Evolutionary conservation across 2,113 vertebrate species (phyloP).

Genomic region (Sturnira hondurensis): DNA sequence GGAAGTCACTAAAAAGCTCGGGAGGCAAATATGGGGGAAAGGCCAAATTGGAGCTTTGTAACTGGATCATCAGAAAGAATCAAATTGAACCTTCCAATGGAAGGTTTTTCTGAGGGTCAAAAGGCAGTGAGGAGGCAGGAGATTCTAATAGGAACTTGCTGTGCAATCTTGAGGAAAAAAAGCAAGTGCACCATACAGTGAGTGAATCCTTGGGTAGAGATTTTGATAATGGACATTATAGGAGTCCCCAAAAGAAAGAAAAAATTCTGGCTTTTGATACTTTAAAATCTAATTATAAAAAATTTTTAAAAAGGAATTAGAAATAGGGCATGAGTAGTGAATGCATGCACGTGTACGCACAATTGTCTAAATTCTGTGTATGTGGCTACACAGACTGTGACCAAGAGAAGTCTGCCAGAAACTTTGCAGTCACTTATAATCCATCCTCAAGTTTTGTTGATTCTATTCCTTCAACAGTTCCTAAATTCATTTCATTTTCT

Average conservation of each 20-base stretch:
- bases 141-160: not conserved
- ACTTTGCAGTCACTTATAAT: not conserved
- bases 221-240: not conserved
- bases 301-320: not conserved
- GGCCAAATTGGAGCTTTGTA: not conserved
- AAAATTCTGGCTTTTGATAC: not conserved
- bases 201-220: not conserved
- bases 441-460: not conserved
- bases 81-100: not conserved
- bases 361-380: not conserved
- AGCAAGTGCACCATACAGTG: accelerated
- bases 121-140: not conserved
- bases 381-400: not conserved
- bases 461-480: not conserved
- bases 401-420: not conserved
- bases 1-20: not conserved
- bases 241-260: not conserved
- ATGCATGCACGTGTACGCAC: not conserved
- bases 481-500: not conserved
- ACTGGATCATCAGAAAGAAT: not conserved
- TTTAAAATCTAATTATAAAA: not conserved
- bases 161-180: not conserved
- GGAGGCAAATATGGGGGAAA: not conserved
- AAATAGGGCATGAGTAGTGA: not conserved
- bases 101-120: not conserved